phyloP scores from a whole-genome alignment of 1,140 invertebrate species.

The Drosophila nebulosa region DNA sequence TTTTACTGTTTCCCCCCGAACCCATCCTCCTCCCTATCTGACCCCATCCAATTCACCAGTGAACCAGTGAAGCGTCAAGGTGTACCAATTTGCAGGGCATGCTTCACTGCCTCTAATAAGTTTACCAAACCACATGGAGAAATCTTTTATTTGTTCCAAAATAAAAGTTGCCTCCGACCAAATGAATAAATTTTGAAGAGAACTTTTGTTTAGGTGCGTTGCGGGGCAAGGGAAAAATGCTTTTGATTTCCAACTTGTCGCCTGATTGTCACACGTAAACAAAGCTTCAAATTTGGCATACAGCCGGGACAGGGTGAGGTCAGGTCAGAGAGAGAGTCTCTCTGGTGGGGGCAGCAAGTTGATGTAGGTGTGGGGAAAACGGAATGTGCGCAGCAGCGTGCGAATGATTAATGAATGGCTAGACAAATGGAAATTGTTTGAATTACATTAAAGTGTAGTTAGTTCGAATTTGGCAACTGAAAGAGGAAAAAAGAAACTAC shows the following conservation, averaged over 20 bases:
- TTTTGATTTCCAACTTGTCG: constrained; percentile 74
- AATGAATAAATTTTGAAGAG: constrained; percentile 65
- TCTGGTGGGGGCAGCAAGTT: not conserved
- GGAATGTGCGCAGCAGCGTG: constrained; percentile 65
- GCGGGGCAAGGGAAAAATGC: constrained; percentile 10
- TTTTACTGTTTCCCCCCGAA: constrained; percentile 18
- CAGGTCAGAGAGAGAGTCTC: constrained; percentile 9
- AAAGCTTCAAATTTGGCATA: constrained; percentile 69
- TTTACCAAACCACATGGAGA: constrained; percentile 57
- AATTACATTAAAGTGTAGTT: constrained; percentile 79
- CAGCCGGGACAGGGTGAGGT: constrained; percentile 4
- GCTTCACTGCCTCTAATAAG: constrained; percentile 75
- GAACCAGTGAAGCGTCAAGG: constrained; percentile 73
- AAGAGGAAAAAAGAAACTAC: constrained; percentile 3
- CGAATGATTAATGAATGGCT: constrained; percentile 73
- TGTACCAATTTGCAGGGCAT: constrained; percentile 76
- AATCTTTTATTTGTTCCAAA: constrained; percentile 26
- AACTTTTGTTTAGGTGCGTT: not conserved
- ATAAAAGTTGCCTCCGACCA: constrained; percentile 5
- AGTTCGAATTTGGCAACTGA: constrained; percentile 50
- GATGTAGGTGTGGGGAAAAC: not conserved
- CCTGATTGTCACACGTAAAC: constrained; percentile 76
- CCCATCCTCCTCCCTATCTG: not conserved
- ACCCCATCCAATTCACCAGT: constrained; percentile 10
- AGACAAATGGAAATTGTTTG: constrained; percentile 78